Evolutionary conservation across 2,113 vertebrate genomes (phyloP), one percentile per base, ranked within the genome.

Genomic region (Delphinapterus leucas): DNA sequence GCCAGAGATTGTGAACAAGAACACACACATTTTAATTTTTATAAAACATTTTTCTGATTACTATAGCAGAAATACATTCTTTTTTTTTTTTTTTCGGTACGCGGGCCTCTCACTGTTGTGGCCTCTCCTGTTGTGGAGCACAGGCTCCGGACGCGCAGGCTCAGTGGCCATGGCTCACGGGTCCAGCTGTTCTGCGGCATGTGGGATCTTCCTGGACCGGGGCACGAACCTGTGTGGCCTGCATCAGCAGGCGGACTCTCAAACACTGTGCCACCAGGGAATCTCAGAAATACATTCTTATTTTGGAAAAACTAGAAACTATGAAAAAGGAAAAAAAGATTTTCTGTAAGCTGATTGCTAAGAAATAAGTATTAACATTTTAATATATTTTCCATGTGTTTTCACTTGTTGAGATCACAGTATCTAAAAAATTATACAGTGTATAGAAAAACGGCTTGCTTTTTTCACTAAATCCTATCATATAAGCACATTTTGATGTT

Each of bases 271-370:
- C 44, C 44, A 47, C 44, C 44, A 47, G 44, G 44, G 44, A 47
- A 47, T 9, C 44, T 9, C 61, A 47, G 80, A 92, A 89, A 80
- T 31, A 76, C 17, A 53, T 60, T 79, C 21, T 3, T 5, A 38
- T 73, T 47, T 89, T 84, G 65, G 92, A 89, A 94, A 93, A 96
- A 88, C 44, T 15, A 26, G 21, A 73, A 88, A 58, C 36, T 53
- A 33, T 88, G 63, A 74, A 70, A 38, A 89, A 60, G 18, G 36
- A 23, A 79, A 76, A 68, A 74, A 36, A 13, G 15, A 67, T 76
- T 53, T 76, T 8, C 49, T 94, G 17, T 38, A 67, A 88, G 80
- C 26, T 47, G 23, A 49, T 60, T 79, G 73, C 36, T 85, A 26
- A 87, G 41, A 76, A 33, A 84, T 76, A 53, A 60, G 90, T 68